phyloP scores from a whole-genome alignment of 2,888 invertebrate species.

The Leptothorax acervorum region DNA sequence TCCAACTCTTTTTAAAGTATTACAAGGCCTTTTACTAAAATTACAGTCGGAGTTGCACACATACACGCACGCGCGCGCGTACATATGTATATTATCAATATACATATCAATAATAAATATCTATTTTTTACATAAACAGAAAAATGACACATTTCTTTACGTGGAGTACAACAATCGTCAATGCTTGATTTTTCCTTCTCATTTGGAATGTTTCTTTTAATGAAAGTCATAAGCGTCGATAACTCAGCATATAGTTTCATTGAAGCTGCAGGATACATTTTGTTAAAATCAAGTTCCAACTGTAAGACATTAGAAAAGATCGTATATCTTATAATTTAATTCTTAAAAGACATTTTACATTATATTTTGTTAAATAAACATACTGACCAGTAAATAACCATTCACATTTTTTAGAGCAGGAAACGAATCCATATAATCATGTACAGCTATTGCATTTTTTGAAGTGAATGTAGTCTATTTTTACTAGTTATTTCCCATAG shows the following conservation, averaged over 20 bases:
- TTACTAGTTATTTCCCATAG: not conserved
- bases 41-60: no score
- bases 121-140: no score
- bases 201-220: not conserved
- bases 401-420: no score
- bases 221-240: not conserved
- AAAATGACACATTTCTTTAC: not conserved
- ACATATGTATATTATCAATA: no score
- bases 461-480: not conserved
- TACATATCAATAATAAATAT: no score
- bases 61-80: no score
- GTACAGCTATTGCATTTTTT: not conserved
- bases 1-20: no score
- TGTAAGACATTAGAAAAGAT: not conserved
- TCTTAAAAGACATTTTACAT: not conserved
- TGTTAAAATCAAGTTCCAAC: not conserved
- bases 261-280: not conserved
- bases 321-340: not conserved
- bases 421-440: not conserved
- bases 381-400: not conserved
- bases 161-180: not conserved
- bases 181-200: not conserved
- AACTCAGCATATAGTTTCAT: not conserved
- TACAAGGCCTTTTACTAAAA: no score
- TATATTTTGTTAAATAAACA: not conserved